Conservation (phyloP, 64 coral and sea anemone genomes). For the Stichodactyla mertensii region DNA sequence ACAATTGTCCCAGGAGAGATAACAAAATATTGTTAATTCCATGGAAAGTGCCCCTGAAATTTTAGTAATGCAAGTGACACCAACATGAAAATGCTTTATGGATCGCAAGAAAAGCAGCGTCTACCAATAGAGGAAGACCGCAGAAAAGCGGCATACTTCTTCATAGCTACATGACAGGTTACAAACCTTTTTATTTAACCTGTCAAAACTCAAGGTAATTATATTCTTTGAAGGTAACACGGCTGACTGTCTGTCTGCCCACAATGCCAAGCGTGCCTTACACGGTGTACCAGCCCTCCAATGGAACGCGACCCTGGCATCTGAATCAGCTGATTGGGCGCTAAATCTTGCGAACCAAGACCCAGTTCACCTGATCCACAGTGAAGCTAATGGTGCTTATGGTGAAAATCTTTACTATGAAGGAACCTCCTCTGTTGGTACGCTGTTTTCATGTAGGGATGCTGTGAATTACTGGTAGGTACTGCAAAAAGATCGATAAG, state of each 20-base stretch:
- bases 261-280: constrained; percentile 27
- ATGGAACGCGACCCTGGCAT: constrained; percentile 2
- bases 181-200: neutral
- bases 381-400: neutral
- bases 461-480: constrained; percentile 26
- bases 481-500: too few species aligned
- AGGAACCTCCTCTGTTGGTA: neutral
- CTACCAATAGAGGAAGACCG: neutral
- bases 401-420: constrained; percentile 23
- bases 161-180: neutral
- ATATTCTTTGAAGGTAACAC: constrained; percentile 1
- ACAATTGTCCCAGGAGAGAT: too few species aligned
- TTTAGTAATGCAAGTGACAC: too few species aligned
- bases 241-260: constrained; percentile 14
- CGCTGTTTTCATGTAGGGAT: neutral
- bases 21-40: too few species aligned
- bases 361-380: neutral
- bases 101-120: too few species aligned
- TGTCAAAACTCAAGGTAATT: neutral
- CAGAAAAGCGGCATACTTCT: neutral
- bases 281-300: neutral
- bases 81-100: too few species aligned
- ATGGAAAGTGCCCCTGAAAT: too few species aligned
- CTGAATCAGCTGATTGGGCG: constrained; percentile 1
- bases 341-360: neutral